These are phyloP conservation scores for Collichthys lucidus DNA, from an alignment of 2,113 vertebrate species.

Conservation along the genomic window DNA sequence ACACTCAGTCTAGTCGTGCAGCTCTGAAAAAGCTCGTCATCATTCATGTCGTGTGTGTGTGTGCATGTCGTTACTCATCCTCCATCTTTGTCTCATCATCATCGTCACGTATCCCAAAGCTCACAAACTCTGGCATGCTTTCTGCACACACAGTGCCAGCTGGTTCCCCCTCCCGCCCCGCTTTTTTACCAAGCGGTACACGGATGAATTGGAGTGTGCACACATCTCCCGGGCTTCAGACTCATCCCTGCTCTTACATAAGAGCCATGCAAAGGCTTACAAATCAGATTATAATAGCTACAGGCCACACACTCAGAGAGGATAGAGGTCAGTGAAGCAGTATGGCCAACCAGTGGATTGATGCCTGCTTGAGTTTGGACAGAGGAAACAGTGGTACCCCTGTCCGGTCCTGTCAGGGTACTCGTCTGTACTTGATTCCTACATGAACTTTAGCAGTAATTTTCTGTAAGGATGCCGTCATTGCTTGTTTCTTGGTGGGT, in stretches of 20 bases:
- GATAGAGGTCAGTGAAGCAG: conserved; percentile 72
- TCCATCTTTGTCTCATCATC: conserved; percentile 56
- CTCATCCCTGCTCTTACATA: conserved; percentile 75
- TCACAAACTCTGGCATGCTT: conserved; percentile 51
- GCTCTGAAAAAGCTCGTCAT: background rate
- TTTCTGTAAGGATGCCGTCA: background rate
- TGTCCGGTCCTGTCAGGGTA: conserved; percentile 13
- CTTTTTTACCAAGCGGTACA: conserved; percentile 26
- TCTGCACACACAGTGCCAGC: conserved; percentile 36
- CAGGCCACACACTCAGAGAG: conserved; percentile 46
- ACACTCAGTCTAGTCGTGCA: background rate
- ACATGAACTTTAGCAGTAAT: background rate
- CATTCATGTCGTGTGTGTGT: conserved; percentile 19
- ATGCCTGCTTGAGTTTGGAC: conserved; percentile 20
- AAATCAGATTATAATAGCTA: conserved; percentile 75
- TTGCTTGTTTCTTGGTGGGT: background rate
- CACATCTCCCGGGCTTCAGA: conserved; percentile 52
- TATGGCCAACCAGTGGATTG: conserved; percentile 36
- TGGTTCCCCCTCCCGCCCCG: conserved; percentile 6
- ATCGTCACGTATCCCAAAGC: conserved; percentile 16
- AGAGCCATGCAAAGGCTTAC: conserved; percentile 73
- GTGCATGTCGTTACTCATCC: conserved; percentile 25
- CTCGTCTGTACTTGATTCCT: background rate
- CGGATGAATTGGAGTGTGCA: conserved; percentile 40
- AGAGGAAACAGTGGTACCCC: conserved; percentile 2